phyloP scores from a whole-genome alignment of 2,797 vertebrate species.

The Alcedo quadribrachys region DNA sequence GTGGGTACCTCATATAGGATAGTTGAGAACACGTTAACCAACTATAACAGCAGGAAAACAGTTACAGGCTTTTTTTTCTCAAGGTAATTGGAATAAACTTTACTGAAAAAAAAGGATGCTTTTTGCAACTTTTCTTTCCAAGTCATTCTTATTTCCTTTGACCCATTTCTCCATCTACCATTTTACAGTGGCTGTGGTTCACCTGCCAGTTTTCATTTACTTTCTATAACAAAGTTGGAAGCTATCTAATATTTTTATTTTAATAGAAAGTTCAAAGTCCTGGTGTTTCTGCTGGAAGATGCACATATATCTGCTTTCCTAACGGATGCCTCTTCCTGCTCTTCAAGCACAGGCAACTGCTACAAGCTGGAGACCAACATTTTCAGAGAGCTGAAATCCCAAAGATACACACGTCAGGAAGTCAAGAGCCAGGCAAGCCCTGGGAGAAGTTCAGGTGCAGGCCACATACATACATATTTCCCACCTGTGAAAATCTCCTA shows the following conservation, averaged over 20 bases:
- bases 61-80: not conserved
- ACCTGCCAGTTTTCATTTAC: constrained; percentile 39
- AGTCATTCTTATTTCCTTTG: not conserved
- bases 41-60: not conserved
- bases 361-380: not conserved
- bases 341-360: not conserved
- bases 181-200: constrained; percentile 33
- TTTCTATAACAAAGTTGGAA: constrained; percentile 18
- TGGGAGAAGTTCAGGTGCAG: not conserved
- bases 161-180: constrained; percentile 14
- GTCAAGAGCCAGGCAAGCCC: not conserved
- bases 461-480: not conserved
- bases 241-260: not conserved
- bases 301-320: not conserved
- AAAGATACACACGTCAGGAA: not conserved
- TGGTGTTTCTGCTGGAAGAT: constrained; percentile 23
- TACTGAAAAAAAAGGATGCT: not conserved
- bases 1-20: not conserved
- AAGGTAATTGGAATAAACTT: not conserved
- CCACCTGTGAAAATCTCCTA: not conserved
- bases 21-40: not conserved
- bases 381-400: not conserved
- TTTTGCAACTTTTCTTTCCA: constrained; percentile 13
- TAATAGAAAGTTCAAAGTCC: constrained; percentile 1
- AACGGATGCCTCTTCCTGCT: not conserved